Conservation (phyloP, 2,113 vertebrate species). For the Cariama cristata region DNA sequence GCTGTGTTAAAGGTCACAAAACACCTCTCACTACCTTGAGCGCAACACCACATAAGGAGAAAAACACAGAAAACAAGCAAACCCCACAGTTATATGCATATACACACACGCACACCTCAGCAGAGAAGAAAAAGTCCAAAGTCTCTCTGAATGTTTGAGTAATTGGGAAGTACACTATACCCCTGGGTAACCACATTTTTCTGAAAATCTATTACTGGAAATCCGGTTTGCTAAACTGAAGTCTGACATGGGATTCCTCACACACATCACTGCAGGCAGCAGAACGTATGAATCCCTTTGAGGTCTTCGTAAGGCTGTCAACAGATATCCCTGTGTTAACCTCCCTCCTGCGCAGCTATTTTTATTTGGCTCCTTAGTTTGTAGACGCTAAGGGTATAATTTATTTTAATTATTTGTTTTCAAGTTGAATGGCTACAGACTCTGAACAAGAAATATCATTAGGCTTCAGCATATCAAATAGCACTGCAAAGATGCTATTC, state of each 20-base stretch:
- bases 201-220: slow-evolving; percentile 16
- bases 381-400: slow-evolving; percentile 57
- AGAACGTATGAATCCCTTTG: slow-evolving; percentile 37
- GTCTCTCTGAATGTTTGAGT: not conserved
- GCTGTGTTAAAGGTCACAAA: not conserved
- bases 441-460: slow-evolving; percentile 50
- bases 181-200: not conserved
- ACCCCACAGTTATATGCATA: not conserved
- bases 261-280: slow-evolving; percentile 43
- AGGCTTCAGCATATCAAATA: not conserved
- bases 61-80: not conserved
- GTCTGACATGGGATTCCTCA: slow-evolving; percentile 25
- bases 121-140: not conserved
- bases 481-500: slow-evolving; percentile 1
- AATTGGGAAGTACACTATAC: not conserved
- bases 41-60: rapidly evolving
- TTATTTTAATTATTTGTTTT: slow-evolving; percentile 82
- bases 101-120: not conserved
- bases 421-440: slow-evolving; percentile 50
- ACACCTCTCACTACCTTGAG: not conserved
- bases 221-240: slow-evolving; percentile 56
- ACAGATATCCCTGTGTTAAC: slow-evolving; percentile 63
- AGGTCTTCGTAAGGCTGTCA: slow-evolving; percentile 52
- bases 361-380: slow-evolving; percentile 61
- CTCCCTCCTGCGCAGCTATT: slow-evolving; percentile 62